phyloP scores from a whole-genome alignment of 2,113 vertebrate genomes.

The Atlantisia rogersi region DNA sequence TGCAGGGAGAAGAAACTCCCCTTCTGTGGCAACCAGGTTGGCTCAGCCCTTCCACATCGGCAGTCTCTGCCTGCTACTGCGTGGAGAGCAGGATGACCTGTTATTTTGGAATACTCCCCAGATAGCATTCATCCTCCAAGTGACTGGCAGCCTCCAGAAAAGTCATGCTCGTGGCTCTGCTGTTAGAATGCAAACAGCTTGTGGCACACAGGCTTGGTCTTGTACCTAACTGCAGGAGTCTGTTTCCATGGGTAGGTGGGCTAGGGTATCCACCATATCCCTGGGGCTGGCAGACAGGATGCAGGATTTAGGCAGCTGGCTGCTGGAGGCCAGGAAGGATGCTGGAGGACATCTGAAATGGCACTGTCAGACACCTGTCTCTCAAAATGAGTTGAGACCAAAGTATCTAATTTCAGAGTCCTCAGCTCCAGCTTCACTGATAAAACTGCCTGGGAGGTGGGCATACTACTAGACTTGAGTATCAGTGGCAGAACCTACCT shows the following conservation, averaged over 20 bases:
- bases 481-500: neutral
- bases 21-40: neutral
- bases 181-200: neutral
- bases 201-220: neutral
- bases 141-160: neutral
- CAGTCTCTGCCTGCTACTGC: neutral
- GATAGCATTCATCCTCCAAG: neutral
- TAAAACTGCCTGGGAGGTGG: neutral
- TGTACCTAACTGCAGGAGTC: neutral
- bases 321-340: neutral
- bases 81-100: neutral
- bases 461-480: neutral
- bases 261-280: neutral
- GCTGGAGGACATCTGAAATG: neutral
- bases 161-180: neutral
- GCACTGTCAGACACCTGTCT: neutral
- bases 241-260: neutral
- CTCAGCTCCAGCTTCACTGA: neutral
- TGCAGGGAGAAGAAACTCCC: neutral
- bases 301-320: neutral
- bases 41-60: neutral
- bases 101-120: slow-evolving; percentile 11
- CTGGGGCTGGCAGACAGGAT: neutral
- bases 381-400: neutral
- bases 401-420: neutral